These are phyloP conservation scores for Ostrea denselamellosa DNA, from an alignment of 1,140 invertebrate genomes.

Conservation along the genomic window DNA sequence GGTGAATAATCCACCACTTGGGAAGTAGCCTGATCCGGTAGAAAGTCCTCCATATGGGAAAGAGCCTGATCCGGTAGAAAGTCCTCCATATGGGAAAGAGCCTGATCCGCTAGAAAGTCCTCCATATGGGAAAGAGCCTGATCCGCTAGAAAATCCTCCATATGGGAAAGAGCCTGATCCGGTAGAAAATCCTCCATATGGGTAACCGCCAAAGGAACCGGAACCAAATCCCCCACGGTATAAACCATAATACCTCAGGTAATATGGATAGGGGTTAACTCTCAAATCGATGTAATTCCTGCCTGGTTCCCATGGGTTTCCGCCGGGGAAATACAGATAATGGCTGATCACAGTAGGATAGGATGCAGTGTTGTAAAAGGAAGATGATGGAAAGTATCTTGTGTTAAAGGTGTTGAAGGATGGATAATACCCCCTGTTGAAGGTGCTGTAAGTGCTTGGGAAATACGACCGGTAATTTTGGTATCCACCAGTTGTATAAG, in stretches of 20 bases:
- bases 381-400: background rate
- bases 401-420: background rate
- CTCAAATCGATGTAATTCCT: conserved; percentile 8
- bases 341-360: conserved; percentile 17
- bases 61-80: background rate
- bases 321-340: conserved; percentile 18
- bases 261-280: background rate
- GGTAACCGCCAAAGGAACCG: background rate
- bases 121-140: background rate
- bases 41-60: background rate
- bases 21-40: background rate
- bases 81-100: background rate
- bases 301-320: conserved; percentile 12
- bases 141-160: background rate
- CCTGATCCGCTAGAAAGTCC: background rate
- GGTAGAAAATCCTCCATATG: background rate
- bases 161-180: background rate
- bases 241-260: background rate
- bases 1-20: background rate
- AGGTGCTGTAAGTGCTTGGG: background rate
- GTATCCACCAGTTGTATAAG: background rate
- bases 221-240: background rate
- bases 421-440: background rate
- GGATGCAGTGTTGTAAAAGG: background rate
- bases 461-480: background rate